Evolutionary conservation across 1,140 invertebrate genomes (phyloP).

Genomic region (Mycetomoellerius zeteki): DNA sequence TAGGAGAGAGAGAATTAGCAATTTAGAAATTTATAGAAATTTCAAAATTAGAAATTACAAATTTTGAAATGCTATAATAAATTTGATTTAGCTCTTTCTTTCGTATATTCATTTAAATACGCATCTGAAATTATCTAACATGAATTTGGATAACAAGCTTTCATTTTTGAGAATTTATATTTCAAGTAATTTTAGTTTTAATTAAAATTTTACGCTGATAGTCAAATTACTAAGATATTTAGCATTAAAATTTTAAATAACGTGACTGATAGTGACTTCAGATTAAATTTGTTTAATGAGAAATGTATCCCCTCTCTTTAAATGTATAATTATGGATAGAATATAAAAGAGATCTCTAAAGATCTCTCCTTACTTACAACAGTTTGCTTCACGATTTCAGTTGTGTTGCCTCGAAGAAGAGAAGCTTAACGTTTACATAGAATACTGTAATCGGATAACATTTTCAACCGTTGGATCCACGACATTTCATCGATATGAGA

Average conservation of each 20-base stretch:
- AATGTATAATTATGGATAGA: background rate
- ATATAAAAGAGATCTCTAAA: background rate
- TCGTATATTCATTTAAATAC: background rate
- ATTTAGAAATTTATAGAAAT: too few species aligned
- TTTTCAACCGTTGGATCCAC: constrained; percentile 62
- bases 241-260: background rate
- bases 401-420: constrained; percentile 10
- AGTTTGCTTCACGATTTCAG: constrained; percentile 14
- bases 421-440: constrained; percentile 58
- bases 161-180: background rate
- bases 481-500: constrained; percentile 69
- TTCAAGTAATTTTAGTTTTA: background rate
- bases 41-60: too few species aligned
- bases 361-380: background rate
- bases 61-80: background rate
- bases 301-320: background rate
- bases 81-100: background rate
- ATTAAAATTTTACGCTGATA: background rate
- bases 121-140: background rate
- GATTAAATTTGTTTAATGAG: background rate
- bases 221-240: constrained; percentile 3
- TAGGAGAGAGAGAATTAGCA: background rate
- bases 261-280: background rate
- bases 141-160: background rate
- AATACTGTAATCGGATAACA: constrained; percentile 71